phyloP scores from a whole-genome alignment of 2,888 invertebrate species.

The Myopa testacea region DNA sequence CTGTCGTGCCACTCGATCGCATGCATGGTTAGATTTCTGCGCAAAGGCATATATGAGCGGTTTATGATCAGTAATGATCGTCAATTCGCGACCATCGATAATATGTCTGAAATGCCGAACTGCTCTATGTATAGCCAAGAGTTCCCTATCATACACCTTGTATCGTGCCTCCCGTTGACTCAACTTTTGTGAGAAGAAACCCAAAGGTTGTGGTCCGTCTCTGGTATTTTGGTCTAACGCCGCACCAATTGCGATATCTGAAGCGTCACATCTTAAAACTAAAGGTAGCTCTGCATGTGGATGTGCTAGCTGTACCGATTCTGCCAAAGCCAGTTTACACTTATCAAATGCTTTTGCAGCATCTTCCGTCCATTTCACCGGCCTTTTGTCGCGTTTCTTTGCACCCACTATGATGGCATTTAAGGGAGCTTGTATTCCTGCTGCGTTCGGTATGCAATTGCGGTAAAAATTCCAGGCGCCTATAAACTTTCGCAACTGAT shows the following conservation, averaged over 20 bases:
- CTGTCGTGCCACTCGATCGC: too few species aligned
- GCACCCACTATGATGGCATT: conserved; percentile 31
- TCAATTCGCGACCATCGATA: conserved; percentile 26
- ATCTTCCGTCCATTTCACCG: conserved; percentile 46
- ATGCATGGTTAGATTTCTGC: background rate
- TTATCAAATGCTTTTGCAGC: conserved; percentile 44
- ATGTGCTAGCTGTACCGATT: conserved; percentile 36
- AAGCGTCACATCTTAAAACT: conserved; percentile 34
- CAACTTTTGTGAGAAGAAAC: conserved; percentile 27
- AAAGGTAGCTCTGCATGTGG: conserved; percentile 23
- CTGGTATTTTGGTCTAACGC: conserved; percentile 20
- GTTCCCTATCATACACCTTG: conserved; percentile 20
- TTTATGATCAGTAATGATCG: conserved; percentile 33
- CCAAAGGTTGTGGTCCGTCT: conserved; percentile 11
- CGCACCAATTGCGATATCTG: conserved; percentile 32
- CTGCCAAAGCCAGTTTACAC: conserved; percentile 31
- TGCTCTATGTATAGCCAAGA: conserved; percentile 30
- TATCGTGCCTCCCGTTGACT: conserved; percentile 13
- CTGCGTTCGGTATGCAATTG: too few species aligned
- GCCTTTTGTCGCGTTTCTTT: conserved; percentile 47
- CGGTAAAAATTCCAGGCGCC: conserved; percentile 39
- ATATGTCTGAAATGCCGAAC: conserved; percentile 40
- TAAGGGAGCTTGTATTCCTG: conserved; percentile 23
- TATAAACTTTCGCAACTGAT: conserved; percentile 34
- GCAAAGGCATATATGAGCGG: conserved; percentile 20